Evolutionary conservation across 2,797 vertebrate genomes (phyloP).

Genomic region (Sitta carolinensis): DNA sequence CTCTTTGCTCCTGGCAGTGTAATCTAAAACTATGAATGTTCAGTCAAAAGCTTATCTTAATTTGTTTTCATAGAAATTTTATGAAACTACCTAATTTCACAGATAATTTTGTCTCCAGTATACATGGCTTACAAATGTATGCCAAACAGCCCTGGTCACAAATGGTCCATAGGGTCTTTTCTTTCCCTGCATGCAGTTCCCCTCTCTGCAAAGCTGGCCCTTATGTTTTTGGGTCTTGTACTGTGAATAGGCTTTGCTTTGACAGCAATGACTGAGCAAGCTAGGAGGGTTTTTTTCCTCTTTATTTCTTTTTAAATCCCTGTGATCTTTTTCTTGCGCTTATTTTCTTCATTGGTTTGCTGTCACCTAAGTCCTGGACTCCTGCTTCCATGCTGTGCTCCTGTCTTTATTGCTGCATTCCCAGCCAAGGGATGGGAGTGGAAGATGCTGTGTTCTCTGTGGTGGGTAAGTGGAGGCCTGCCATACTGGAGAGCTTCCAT

Average conservation of each 20-base stretch:
- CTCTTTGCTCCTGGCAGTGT: background rate
- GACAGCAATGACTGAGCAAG: background rate
- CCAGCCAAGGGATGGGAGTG: background rate
- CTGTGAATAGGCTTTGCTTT: background rate
- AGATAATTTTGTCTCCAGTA: background rate
- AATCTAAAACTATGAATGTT: background rate
- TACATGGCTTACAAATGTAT: background rate
- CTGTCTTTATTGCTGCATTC: background rate
- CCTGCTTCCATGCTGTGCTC: background rate
- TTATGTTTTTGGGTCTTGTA: background rate
- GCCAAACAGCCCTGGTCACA: background rate
- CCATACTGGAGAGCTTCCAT: background rate
- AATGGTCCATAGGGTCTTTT: background rate
- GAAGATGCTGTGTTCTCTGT: background rate
- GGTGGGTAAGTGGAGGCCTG: background rate
- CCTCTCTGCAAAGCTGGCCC: background rate
- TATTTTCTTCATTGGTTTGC: constrained; percentile 15
- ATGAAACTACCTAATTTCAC: background rate
- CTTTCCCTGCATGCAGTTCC: background rate
- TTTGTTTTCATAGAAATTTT: background rate
- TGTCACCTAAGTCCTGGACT: background rate
- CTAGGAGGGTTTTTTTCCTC: background rate
- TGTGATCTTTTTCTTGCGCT: background rate
- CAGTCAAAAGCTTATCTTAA: background rate
- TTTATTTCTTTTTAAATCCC: background rate